phyloP scores from a whole-genome alignment of 2,888 invertebrate species.

The Galerucella pusilla region DNA sequence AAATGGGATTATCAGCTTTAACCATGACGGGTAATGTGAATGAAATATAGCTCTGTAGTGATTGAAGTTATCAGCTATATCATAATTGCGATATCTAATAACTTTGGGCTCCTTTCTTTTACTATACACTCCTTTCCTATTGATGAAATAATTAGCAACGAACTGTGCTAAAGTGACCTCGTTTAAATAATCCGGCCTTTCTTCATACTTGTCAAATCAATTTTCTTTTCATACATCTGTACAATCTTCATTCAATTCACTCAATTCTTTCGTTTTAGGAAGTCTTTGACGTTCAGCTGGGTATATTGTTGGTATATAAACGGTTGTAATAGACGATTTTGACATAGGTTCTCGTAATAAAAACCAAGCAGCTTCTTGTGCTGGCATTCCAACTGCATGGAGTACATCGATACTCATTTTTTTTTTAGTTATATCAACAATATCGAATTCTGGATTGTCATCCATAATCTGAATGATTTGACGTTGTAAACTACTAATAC shows the following conservation, averaged over 20 bases:
- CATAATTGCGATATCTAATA: conserved; percentile 44
- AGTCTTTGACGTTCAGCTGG: conserved; percentile 60
- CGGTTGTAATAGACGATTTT: conserved; percentile 52
- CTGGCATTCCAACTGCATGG: conserved; percentile 7
- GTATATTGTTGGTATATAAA: conserved; percentile 60
- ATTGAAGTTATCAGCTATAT: conserved; percentile 54
- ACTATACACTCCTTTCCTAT: conserved; percentile 44
- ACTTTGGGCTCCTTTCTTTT: conserved; percentile 34
- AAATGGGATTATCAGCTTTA: too few species aligned
- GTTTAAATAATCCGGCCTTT: conserved; percentile 58
- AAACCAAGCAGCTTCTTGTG: conserved; percentile 59
- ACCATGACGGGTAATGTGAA: too few species aligned
- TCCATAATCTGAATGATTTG: conserved; percentile 8
- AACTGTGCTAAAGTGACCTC: conserved; percentile 60
- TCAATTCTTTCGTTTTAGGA: conserved; percentile 57
- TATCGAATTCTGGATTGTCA: conserved; percentile 10
- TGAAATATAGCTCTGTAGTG: too few species aligned
- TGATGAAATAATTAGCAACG: conserved; percentile 55
- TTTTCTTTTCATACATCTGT: conserved; percentile 63
- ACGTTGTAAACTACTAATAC: not conserved
- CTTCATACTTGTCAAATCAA: conserved; percentile 62
- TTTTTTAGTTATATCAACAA: conserved; percentile 10
- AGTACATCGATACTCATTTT: conserved; percentile 13
- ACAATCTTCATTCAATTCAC: conserved; percentile 56
- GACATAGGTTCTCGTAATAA: conserved; percentile 63